Evolutionary conservation across 1,140 invertebrate species (phyloP), one percentile per base, ranked within the genome.

Genomic region (Pinna nobilis): DNA sequence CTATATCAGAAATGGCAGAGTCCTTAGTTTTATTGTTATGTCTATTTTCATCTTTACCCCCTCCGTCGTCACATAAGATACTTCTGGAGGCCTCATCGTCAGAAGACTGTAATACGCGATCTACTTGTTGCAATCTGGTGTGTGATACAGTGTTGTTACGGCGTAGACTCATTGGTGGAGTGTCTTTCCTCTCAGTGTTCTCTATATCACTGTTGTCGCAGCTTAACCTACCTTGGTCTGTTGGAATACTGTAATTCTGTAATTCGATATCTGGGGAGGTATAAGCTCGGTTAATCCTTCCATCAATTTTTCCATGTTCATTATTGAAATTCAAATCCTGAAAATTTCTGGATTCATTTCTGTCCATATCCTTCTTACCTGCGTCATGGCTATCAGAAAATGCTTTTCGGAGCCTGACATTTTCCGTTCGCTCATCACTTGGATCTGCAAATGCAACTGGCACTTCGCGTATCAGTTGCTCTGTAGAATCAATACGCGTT

Each of bases 1-100:
- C 97, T 83, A 99, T 98, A 82, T 96, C 95, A 20, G 84, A 86
- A 44, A 89, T 73, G 7, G 79, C 74, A 33, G 73, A 77, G 44
- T 81, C 79, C 39, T 81, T 85, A 25, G 59, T 41, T 9, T 33
- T 20, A 37, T 63, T 44, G 39, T 41, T 63, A 25, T 63, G 33
- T 20, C 44, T 63, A 37, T 37, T 32, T 25, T 23, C 28, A 32
- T 63, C 59, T 15, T 63, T 37, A 41, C 37, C 18, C 28, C 59
- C 59, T 23, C 39, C 39, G 30, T 25, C 39, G 37, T 63, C 39
- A 25, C 44, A 33, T n/a, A 63, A 15, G 4, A 44, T 25, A 23
- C 59, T 44, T 18, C 59, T 30, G 13, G 59, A 39, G 13, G 35
- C 39, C 9, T 44, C 39, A 63, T 63, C 59, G 2, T 63, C 59